Percentiles rank a stretch among this genome's conserved stretches.
Conservation (phyloP, 1,140 invertebrate genomes). For the Drosophila albomicans region DNA sequence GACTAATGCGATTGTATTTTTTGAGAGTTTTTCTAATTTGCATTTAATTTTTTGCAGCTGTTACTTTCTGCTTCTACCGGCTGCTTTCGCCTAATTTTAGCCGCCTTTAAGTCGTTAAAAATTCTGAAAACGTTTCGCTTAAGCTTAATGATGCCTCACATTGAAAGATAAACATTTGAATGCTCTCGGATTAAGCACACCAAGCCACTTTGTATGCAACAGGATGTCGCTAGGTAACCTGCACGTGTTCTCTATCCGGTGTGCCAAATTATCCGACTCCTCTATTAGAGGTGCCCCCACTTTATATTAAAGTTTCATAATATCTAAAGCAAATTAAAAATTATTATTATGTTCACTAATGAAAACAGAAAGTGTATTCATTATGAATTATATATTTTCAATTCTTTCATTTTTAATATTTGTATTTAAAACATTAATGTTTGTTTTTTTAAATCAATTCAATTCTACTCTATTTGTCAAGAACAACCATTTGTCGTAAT, state of each 20-base stretch:
- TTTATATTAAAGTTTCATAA: constrained; percentile 1
- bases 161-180: constrained; percentile 76
- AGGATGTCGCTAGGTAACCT: constrained; percentile 56
- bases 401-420: too few relatives aligned
- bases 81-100: constrained; percentile 45
- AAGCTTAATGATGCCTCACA: constrained; percentile 72
- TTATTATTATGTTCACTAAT: too few relatives aligned
- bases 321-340: neutral
- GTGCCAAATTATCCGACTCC: neutral
- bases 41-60: constrained; percentile 84
- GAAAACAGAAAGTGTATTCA: too few relatives aligned
- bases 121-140: constrained; percentile 74
- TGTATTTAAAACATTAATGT: too few relatives aligned
- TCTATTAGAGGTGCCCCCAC: neutral
- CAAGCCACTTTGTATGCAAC: constrained; percentile 61
- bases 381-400: too few relatives aligned
- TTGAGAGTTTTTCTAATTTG: constrained; percentile 81
- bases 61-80: constrained; percentile 45
- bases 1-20: constrained; percentile 83
- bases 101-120: constrained; percentile 72
- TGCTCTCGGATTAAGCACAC: constrained; percentile 46
- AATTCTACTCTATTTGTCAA: too few relatives aligned
- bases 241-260: neutral
- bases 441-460: too few relatives aligned
- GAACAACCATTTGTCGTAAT: too few relatives aligned